A percentile compares a stretch with the other conserved stretches of the same genome.
Conservation (phyloP, 2,888 invertebrate species). For the Heteropelma amictum region DNA sequence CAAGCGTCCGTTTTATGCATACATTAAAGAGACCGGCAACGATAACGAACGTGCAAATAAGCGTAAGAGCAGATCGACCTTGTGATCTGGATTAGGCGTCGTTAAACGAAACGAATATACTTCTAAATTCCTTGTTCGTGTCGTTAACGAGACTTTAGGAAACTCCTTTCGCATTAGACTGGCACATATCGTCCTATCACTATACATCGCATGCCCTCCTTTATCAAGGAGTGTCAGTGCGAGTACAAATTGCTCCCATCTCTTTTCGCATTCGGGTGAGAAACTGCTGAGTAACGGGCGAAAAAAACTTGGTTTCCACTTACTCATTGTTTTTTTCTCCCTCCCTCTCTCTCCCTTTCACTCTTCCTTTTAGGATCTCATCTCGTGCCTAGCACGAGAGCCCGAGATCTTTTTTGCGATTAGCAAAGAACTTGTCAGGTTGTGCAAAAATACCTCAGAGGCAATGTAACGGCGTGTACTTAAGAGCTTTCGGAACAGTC, state of each 20-base stretch:
- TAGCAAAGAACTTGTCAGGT: conserved; percentile 6
- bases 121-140: conserved; percentile 1
- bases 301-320: conserved; percentile 38
- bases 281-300: conserved; percentile 33
- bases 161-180: conserved; percentile 37
- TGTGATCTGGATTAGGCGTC: conserved; percentile 52
- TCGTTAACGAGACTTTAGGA: conserved; percentile 53
- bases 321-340: background rate
- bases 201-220: conserved; percentile 29
- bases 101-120: conserved; percentile 54
- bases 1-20: conserved; percentile 12
- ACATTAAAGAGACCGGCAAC: conserved; percentile 1
- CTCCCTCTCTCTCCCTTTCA: background rate
- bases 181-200: background rate
- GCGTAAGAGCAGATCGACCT: conserved; percentile 39
- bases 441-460: background rate
- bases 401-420: conserved; percentile 18
- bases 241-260: conserved; percentile 41
- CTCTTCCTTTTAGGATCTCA: background rate
- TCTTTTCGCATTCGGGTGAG: conserved; percentile 24
- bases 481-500: background rate
- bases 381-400: too few relatives aligned
- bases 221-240: conserved; percentile 51
- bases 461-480: background rate
- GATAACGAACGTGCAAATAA: conserved; percentile 35